phyloP scores from a whole-genome alignment of 2,113 vertebrate species.

The Ailuropoda melanoleuca region DNA sequence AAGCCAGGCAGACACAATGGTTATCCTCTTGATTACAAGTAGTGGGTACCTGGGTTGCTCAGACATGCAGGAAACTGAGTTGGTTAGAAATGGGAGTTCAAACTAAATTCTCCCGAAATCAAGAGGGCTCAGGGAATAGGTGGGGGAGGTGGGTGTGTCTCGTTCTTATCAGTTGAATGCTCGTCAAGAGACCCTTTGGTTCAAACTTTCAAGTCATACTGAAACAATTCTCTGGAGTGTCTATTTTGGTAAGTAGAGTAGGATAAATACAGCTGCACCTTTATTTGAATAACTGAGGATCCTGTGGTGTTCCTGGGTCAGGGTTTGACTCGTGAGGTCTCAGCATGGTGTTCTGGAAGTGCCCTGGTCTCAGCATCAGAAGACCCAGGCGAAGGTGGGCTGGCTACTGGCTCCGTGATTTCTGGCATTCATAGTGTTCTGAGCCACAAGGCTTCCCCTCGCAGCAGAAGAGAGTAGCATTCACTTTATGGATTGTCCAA shows the following conservation, averaged over 20 bases:
- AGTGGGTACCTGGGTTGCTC: neutral
- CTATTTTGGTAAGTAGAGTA: neutral
- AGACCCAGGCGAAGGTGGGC: neutral
- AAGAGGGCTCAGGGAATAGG: rapidly evolving
- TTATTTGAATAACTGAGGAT: neutral
- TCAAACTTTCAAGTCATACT: neutral
- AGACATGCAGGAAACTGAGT: neutral
- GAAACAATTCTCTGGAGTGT: neutral
- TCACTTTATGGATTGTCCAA: too few relatives aligned
- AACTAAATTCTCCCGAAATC: neutral
- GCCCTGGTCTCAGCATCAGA: neutral
- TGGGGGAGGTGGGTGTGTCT: neutral
- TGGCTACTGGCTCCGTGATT: neutral
- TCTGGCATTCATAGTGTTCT: neutral
- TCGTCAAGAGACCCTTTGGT: neutral
- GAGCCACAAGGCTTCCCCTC: neutral
- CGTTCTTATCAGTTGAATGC: neutral
- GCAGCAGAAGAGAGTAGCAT: neutral
- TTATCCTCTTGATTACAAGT: neutral
- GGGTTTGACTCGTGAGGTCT: neutral
- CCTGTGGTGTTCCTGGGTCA: neutral
- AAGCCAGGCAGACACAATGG: neutral
- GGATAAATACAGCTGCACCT: neutral
- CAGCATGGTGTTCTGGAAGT: neutral
- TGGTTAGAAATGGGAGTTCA: neutral